Conservation (phyloP, 2,888 invertebrate species). For the Tachina grossa region DNA sequence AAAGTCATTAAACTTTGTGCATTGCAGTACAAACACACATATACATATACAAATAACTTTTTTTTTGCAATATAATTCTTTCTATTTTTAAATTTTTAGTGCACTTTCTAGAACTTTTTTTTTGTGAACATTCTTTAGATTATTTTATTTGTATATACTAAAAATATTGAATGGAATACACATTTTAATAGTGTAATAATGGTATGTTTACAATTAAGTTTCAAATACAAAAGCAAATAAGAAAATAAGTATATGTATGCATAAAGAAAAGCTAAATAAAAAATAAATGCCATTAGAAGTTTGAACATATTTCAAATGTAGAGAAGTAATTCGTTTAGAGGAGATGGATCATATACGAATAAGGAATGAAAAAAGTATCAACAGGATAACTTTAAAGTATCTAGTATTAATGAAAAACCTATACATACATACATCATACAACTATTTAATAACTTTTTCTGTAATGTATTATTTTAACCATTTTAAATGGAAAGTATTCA, state of each 20-base stretch:
- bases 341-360: conserved; percentile 54
- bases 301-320: conserved; percentile 38
- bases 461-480: conserved; percentile 42
- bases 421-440: conserved; percentile 19
- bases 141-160: conserved; percentile 27
- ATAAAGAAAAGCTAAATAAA: conserved; percentile 46
- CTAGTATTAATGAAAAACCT: conserved; percentile 29
- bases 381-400: conserved; percentile 36
- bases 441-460: conserved; percentile 39
- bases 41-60: neutral
- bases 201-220: conserved; percentile 49
- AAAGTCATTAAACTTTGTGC: conserved; percentile 65
- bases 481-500: conserved; percentile 18
- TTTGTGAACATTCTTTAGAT: conserved; percentile 49
- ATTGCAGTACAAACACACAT: conserved; percentile 15
- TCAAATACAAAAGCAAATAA: conserved; percentile 40
- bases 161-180: conserved; percentile 49
- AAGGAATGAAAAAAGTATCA: conserved; percentile 62
- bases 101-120: conserved; percentile 46
- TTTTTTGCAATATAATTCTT: conserved; percentile 60
- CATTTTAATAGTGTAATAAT: conserved; percentile 58
- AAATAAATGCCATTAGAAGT: conserved; percentile 65
- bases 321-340: conserved; percentile 15
- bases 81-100: conserved; percentile 58
- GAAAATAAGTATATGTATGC: neutral